Evolutionary conservation across 2,797 vertebrate species (phyloP).

Genomic region (Melanotaenia trifasciata): DNA sequence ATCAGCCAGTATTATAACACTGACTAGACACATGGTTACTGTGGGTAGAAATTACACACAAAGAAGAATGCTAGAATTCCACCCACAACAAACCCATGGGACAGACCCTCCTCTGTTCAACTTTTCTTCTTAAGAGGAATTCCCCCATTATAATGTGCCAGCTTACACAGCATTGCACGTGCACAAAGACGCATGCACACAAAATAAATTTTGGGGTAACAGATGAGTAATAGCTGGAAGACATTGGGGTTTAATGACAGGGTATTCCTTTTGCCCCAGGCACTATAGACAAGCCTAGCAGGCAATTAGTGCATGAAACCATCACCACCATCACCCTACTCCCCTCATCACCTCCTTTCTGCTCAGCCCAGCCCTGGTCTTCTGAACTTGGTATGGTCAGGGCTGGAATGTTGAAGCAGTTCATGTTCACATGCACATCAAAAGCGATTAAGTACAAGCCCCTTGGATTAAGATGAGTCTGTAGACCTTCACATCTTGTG

Average conservation of each 20-base stretch:
- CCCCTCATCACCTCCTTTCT: constrained; percentile 30
- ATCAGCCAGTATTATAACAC: constrained; percentile 59
- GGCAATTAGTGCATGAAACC: constrained; percentile 67
- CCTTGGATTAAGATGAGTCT: constrained; percentile 78
- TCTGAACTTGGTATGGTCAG: constrained; percentile 68
- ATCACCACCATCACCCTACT: constrained; percentile 22
- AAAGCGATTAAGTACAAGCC: constrained; percentile 77
- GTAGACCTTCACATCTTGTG: constrained; percentile 74
- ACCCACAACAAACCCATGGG: constrained; percentile 77
- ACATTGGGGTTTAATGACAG: constrained; percentile 45
- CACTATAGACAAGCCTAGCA: constrained; percentile 66
- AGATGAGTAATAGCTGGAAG: constrained; percentile 56
- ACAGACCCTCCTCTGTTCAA: constrained; percentile 81
- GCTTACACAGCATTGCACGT: constrained; percentile 70
- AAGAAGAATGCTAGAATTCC: constrained; percentile 81
- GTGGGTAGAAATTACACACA: constrained; percentile 77
- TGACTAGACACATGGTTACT: constrained; percentile 63
- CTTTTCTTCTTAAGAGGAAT: constrained; percentile 78
- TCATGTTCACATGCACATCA: constrained; percentile 82
- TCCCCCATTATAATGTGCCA: constrained; percentile 77
- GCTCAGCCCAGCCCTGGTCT: constrained; percentile 52
- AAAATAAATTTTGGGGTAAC: constrained; percentile 32
- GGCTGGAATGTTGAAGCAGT: constrained; percentile 69
- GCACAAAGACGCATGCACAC: constrained; percentile 37
- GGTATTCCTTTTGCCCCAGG: constrained; percentile 67